phyloP scores from a whole-genome alignment of 2,797 vertebrate genomes.

The Linurgus olivaceus region DNA sequence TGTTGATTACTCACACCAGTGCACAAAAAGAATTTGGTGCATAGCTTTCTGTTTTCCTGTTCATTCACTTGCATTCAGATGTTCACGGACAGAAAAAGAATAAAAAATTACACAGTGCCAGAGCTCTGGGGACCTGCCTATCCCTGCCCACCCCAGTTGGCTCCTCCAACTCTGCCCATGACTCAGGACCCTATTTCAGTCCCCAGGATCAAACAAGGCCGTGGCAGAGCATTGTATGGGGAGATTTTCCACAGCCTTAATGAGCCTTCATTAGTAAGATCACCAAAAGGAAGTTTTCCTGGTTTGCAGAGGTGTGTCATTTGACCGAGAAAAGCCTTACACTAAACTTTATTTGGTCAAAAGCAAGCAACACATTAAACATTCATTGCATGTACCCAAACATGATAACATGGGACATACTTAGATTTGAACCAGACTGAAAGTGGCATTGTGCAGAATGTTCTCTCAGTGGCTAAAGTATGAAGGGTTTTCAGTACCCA shows the following conservation, averaged over 20 bases:
- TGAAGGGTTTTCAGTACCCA: constrained; percentile 1
- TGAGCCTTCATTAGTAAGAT: not conserved
- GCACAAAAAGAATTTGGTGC: not conserved
- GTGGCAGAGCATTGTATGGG: accelerated
- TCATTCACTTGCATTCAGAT: not conserved
- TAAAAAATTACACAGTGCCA: not conserved
- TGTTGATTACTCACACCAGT: not conserved
- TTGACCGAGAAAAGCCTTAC: not conserved
- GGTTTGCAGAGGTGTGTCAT: not conserved
- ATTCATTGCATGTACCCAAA: constrained; percentile 20
- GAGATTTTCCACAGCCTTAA: not conserved
- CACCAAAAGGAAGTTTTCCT: not conserved
- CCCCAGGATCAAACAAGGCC: accelerated
- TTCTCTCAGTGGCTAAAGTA: constrained; percentile 35
- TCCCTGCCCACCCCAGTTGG: accelerated
- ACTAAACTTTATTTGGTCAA: not conserved
- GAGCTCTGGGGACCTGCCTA: not conserved
- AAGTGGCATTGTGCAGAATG: constrained; percentile 22
- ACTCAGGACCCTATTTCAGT: not conserved
- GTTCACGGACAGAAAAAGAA: not conserved
- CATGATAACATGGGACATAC: not conserved
- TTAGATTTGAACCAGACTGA: constrained; percentile 35
- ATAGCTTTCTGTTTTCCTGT: not conserved
- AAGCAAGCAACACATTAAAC: constrained; percentile 52
- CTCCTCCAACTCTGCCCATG: not conserved